Evolutionary conservation across 2,888 invertebrate species (phyloP), one percentile per base, ranked within the genome.

Genomic region (Doris montereyensis): DNA sequence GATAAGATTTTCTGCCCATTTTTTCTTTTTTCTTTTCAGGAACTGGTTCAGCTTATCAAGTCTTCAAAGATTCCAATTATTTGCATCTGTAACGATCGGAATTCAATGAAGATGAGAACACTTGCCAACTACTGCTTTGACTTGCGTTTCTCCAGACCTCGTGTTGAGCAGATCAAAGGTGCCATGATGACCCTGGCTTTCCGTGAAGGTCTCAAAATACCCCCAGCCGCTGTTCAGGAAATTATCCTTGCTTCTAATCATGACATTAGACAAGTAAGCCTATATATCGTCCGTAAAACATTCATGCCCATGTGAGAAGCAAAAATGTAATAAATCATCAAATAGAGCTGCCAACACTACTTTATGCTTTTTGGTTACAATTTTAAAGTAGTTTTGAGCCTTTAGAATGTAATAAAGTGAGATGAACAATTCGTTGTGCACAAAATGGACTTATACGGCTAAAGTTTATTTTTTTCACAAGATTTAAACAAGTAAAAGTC

Each of bases 81-180:
- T 77, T 91, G 99, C 92, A 98, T 99, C 94, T 99, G 99, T 92
- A 99, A 99, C 90, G 99, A 99, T 92, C 93, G 98, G 67, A 90
- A 91, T 82, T 96, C 96, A 91, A 95, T 94, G 80, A 98, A 98
- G 93, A 97, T 99, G 93, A 94, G 97, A 78, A 96, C 97, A 0
- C 93, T 99, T 8, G 94, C 95, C 73, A 97, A 97, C 92, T 95
- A 99, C 91, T 98, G 98, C 91, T 98, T 95, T 90, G 99, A 99
- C 91, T 92, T 99, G 78, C 88, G 93, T 41, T 98, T 98, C 91
- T 93, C 92, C 84, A 94, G 95, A 85, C 99, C 99, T 0, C 93
- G 95, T 82, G 92, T 96, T 0, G 96, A 97, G 86, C 97, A 97
- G 92, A 97, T 99, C 77, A 95, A 95, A 93, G 95, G 95, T 0